Evolutionary conservation across 2,113 vertebrate genomes (phyloP).

Genomic region (Eleginops maclovinus): DNA sequence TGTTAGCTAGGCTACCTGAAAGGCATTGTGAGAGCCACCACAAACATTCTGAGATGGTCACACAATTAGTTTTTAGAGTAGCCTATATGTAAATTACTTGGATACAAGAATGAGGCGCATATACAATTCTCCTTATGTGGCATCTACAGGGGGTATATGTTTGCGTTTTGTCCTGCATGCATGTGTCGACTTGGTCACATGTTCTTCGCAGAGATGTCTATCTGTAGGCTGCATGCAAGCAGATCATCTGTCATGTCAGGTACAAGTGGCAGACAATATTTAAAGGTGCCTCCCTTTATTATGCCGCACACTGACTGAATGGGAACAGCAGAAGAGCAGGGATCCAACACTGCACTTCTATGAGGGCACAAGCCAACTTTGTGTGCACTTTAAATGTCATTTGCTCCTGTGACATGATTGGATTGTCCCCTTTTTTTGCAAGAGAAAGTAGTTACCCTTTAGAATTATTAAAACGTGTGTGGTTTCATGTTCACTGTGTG

Average conservation of each 20-base stretch:
- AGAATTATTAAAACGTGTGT: slow-evolving; percentile 64
- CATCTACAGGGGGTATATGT: not conserved
- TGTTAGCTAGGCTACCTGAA: slow-evolving; percentile 48
- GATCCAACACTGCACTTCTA: slow-evolving; percentile 16
- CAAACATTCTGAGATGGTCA: slow-evolving; percentile 38
- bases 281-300: slow-evolving; percentile 48
- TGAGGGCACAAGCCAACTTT: not conserved
- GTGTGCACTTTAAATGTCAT: slow-evolving; percentile 35
- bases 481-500: no score
- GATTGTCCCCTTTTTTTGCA: slow-evolving; percentile 60
- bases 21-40: slow-evolving; percentile 28
- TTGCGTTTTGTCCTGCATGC: slow-evolving; percentile 1
- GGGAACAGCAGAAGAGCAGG: slow-evolving; percentile 56
- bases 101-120: not conserved
- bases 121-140: not conserved
- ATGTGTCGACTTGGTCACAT: slow-evolving; percentile 11
- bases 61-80: slow-evolving; percentile 30
- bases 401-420: slow-evolving; percentile 51
- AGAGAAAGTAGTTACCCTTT: slow-evolving; percentile 43
- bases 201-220: slow-evolving; percentile 27
- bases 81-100: slow-evolving; percentile 48
- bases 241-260: slow-evolving; percentile 63
- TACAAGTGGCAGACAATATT: slow-evolving; percentile 52
- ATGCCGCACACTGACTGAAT: slow-evolving; percentile 68
- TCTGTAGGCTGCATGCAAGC: slow-evolving; percentile 22